phyloP scores from a whole-genome alignment of 2,888 invertebrate genomes.

The Lordiphosa fenestrarum region DNA sequence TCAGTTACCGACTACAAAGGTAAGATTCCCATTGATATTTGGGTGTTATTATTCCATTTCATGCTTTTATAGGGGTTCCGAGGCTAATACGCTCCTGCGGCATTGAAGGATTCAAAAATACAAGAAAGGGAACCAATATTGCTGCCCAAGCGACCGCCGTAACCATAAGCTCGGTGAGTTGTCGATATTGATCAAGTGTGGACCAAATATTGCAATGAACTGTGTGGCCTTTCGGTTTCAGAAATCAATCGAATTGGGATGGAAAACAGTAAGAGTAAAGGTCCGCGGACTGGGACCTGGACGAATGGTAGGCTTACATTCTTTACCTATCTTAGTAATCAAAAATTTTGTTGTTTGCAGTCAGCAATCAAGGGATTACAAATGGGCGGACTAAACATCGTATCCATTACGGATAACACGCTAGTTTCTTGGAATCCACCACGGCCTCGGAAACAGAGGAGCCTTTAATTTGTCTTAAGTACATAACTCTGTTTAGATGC shows the following conservation, averaged over 20 bases:
- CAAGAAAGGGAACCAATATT: slow-evolving; percentile 96
- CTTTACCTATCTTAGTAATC: background rate
- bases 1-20: slow-evolving; percentile 87
- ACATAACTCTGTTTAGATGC: background rate
- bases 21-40: slow-evolving; percentile 39
- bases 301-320: slow-evolving; percentile 86
- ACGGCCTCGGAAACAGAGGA: slow-evolving; percentile 90
- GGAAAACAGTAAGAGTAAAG: slow-evolving; percentile 87
- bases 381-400: slow-evolving; percentile 93
- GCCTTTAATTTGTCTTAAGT: slow-evolving; percentile 83
- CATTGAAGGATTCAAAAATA: slow-evolving; percentile 96
- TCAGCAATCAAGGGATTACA: slow-evolving; percentile 95
- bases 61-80: slow-evolving; percentile 80
- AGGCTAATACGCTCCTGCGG: slow-evolving; percentile 89
- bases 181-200: background rate
- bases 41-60: background rate
- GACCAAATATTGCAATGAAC: background rate
- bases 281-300: slow-evolving; percentile 94
- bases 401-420: slow-evolving; percentile 96
- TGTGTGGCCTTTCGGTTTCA: slow-evolving; percentile 76
- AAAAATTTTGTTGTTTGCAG: slow-evolving; percentile 81
- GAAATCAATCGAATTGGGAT: slow-evolving; percentile 87
- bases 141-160: slow-evolving; percentile 97
- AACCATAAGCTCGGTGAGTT: slow-evolving; percentile 86
- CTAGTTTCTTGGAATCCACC: slow-evolving; percentile 91